A percentile compares a stretch with the other conserved stretches of the same genome.
These are phyloP conservation scores for Cyprinodon variegatus DNA, from an alignment of 2,113 vertebrate species.

Conservation along the genomic window DNA sequence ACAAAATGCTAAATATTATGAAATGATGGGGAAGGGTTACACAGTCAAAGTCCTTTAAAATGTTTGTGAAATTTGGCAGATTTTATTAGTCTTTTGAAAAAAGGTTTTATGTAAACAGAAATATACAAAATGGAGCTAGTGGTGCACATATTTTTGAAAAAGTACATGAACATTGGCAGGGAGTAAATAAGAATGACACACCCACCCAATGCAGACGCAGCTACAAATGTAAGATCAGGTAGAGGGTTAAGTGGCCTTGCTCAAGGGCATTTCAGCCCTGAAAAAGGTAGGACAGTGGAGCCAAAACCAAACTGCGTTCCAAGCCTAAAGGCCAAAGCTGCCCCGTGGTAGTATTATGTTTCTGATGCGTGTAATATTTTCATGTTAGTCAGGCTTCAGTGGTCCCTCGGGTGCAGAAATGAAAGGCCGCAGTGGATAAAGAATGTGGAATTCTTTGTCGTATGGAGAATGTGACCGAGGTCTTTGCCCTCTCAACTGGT, in stretches of 20 bases:
- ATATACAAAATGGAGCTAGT: too few species aligned
- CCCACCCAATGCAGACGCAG: neutral
- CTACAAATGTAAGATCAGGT: neutral
- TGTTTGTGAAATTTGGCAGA: neutral
- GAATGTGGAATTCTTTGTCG: slow-evolving; percentile 30
- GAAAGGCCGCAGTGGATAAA: slow-evolving; percentile 15
- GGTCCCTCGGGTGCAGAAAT: slow-evolving; percentile 4
- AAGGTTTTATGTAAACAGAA: neutral
- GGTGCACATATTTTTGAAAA: neutral
- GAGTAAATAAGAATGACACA: neutral
- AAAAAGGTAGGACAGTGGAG: neutral
- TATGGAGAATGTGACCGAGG: slow-evolving; percentile 9
- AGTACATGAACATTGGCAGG: neutral
- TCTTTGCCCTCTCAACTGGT: slow-evolving; percentile 37
- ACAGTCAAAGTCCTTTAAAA: neutral
- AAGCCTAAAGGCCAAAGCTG: neutral
- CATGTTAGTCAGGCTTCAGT: slow-evolving; percentile 20
- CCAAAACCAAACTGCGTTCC: neutral
- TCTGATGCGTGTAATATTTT: slow-evolving; percentile 16
- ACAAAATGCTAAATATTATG: neutral
- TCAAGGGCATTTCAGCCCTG: neutral
- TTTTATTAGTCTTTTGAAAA: neutral
- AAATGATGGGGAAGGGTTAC: neutral
- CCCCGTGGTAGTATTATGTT: slow-evolving; percentile 6
- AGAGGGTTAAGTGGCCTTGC: slow-evolving; percentile 2